Base-by-base conservation (phyloP, 1,140 invertebrate genomes). In the Drosophila equinoxialis region DNA sequence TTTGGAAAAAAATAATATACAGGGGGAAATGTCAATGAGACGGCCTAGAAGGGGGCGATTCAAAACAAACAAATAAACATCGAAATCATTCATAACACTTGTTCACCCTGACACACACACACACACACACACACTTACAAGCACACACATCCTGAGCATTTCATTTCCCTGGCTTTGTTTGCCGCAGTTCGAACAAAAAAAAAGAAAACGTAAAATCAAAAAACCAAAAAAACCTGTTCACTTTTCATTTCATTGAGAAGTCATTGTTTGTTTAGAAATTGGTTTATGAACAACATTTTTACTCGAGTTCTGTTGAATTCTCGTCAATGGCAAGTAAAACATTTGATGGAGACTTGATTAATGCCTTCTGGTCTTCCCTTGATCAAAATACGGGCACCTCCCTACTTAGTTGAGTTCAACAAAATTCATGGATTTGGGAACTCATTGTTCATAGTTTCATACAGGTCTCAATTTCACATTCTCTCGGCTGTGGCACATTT, bases 61-160 rank as follows among this genome's bases (percentile, higher is more conserved):
- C 45, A 51, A 51, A 68, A 76, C 75, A 86, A 86, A 87, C 87
- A 75, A 87, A 51, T 23, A 87, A 87, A 87, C 83, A 89, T 87
- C 57, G 79, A 83, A 83, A 87, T 87, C 83, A 87, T 87, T 87
- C 83, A 87, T 77, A 83, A 83, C 84, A 87, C 83, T 87, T 87
- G 79, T 87, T 87, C 69, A 59, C 39, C 70, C 67, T 83, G 83
- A 84, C 84, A 87, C 83, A 89, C 84, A 87, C 79, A 89, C 79
- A 87, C 79, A 79, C 83, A 86, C 83, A 86, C 14, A 17, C 42
- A 48, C 14, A 48, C 41, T n/a, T n/a, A 72, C 68, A 48, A 72
- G 82, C 76, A 82, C 79, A 87, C 79, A 76, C 79, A 79, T 87
- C 79, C 84, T 87, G 83, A 68, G 75, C 75, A 85, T 86, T 87